Percentiles rank a stretch among this genome's conserved stretches.
These are phyloP conservation scores for Drosophila vallismaia DNA, from an alignment of 2,888 invertebrate species.

Conservation along the genomic window DNA sequence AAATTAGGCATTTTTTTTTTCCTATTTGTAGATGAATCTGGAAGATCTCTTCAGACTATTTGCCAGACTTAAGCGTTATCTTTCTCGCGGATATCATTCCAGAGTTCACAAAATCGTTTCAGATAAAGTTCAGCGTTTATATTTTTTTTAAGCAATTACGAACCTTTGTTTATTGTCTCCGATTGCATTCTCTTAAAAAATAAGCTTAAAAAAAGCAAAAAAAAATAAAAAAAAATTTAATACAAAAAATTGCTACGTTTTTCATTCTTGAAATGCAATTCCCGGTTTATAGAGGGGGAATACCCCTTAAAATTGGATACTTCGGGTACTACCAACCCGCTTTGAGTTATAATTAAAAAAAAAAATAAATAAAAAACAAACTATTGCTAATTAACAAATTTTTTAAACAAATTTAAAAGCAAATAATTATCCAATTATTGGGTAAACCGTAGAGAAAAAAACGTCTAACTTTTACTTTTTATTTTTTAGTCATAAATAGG, in stretches of 20 bases:
- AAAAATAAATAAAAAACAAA: background rate
- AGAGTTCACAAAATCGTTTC: background rate
- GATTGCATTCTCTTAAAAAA: background rate
- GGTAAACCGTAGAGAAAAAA: background rate
- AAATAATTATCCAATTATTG: background rate
- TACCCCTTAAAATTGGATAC: slow-evolving; percentile 4
- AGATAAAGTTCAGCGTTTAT: background rate
- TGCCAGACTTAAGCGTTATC: background rate
- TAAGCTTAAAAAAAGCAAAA: background rate
- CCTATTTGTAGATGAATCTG: background rate
- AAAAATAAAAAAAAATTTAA: background rate
- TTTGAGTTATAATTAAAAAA: background rate
- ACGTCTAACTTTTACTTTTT: background rate
- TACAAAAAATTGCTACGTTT: slow-evolving; percentile 17
- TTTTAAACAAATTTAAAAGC: no score
- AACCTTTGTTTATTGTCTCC: slow-evolving; percentile 2
- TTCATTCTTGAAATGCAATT: slow-evolving; percentile 20
- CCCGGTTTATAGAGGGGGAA: background rate
- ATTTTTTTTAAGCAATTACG: slow-evolving; percentile 6
- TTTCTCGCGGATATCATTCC: background rate
- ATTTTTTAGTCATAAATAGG: no score
- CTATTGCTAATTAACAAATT: no score
- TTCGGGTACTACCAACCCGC: background rate
- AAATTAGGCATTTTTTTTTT: background rate
- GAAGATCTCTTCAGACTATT: background rate